Base-by-base conservation (phyloP, 1,140 invertebrate species). In the Pachyrhynchus sulphureomaculatus region DNA sequence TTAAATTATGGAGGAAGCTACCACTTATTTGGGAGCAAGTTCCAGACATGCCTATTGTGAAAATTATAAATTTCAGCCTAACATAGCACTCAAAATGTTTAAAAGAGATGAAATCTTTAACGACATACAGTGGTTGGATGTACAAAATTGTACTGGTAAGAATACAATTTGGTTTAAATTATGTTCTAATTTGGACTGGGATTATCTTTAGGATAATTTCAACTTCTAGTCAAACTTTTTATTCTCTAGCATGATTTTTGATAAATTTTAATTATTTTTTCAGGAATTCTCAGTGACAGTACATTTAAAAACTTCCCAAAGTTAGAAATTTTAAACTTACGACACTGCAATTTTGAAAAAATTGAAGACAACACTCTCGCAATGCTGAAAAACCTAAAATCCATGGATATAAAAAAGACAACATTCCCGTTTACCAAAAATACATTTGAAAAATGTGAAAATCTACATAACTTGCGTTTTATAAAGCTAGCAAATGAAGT, bases 261-360 rank as follows among this genome's bases (percentile, higher is more conserved):
- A n/a, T n/a, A n/a, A n/a, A n/a, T n/a, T n/a, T n/a, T n/a, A n/a
- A n/a, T n/a, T n/a, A n/a, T n/a, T n/a, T 29, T 42, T 42, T 20
- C 21, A 42, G 39, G 39, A 18, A 42, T 18, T 20, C 8, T 42
- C 17, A 18, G 21, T 20, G 9, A 18, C 4, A 15, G 9, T 18
- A 42, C 39, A 9, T 42, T 42, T 9, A 42, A 42, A 42, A 42
- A 42, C 17, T 18, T 42, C 5, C 39, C 39, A 9, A 42, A 42
- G 6, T 20, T 42, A 12, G 39, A 42, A 42, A 42, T 21, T 0
- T 4, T 42, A 15, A 21, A 20, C 12, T 4, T 42, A 42, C 9
- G 12, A 9, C 8, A 42, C 9, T 8, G 39, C 17, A 42, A 42
- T 12, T 5, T 42, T 2, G 39, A 42, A 10, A 15, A 42, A 21